Evolutionary conservation across 2,888 invertebrate species (phyloP).

Genomic region (Oligia fasciuncula): DNA sequence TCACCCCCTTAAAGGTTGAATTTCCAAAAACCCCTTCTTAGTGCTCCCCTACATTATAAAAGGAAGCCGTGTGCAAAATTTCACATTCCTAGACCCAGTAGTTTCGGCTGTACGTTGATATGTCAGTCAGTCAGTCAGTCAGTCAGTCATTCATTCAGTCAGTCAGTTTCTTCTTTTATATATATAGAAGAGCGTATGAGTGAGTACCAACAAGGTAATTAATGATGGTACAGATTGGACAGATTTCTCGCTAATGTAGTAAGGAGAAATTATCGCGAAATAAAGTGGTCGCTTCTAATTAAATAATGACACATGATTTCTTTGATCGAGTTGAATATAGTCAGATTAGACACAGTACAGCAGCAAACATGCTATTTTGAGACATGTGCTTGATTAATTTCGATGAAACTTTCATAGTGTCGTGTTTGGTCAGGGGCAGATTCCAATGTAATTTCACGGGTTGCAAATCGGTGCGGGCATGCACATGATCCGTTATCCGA

Average conservation of each 20-base stretch:
- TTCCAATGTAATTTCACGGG: slow-evolving; percentile 57
- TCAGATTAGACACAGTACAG: slow-evolving; percentile 40
- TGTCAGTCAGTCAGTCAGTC: too few species aligned
- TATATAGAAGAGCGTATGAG: background rate
- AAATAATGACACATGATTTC: slow-evolving; percentile 33
- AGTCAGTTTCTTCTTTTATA: too few species aligned
- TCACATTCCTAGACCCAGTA: too few species aligned
- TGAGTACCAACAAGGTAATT: background rate
- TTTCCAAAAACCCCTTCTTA: too few species aligned
- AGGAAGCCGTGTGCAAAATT: too few species aligned
- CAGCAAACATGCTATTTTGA: slow-evolving; percentile 31
- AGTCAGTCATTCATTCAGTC: too few species aligned
- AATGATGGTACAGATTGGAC: background rate
- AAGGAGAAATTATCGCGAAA: slow-evolving; percentile 7
- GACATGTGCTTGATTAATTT: slow-evolving; percentile 43
- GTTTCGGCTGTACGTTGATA: too few species aligned
- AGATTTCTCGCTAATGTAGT: background rate
- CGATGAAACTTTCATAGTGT: slow-evolving; percentile 40
- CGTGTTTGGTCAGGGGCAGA: slow-evolving; percentile 36
- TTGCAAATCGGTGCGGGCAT: slow-evolving; percentile 68
- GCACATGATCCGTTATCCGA: slow-evolving; percentile 75
- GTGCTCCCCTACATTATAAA: too few species aligned
- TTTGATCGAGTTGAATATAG: slow-evolving; percentile 17
- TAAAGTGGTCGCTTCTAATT: slow-evolving; percentile 34
- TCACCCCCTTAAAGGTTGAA: too few species aligned